phyloP scores from a whole-genome alignment of 2,113 vertebrate species.

The Lepus americanus region DNA sequence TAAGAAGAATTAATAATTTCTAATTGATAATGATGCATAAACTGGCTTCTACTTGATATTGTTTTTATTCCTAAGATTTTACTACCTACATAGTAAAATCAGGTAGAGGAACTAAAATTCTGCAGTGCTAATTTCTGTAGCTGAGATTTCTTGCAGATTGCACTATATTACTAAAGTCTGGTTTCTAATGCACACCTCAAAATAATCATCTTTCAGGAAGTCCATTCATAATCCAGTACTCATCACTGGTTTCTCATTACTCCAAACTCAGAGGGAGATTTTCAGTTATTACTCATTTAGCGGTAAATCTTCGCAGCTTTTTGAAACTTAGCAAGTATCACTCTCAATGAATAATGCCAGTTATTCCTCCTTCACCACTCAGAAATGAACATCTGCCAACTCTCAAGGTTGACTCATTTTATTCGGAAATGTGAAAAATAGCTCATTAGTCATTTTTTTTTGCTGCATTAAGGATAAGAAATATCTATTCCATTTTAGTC shows the following conservation, averaged over 20 bases:
- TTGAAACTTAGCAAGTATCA: constrained; percentile 22
- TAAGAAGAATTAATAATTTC: background rate
- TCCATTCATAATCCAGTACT: background rate
- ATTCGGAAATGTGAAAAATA: background rate
- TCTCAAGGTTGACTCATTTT: background rate
- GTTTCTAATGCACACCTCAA: background rate
- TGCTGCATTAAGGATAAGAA: background rate
- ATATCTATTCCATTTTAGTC: background rate
- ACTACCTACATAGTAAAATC: background rate
- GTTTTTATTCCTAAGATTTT: background rate
- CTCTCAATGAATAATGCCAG: background rate
- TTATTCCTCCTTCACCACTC: background rate
- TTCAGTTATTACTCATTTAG: background rate
- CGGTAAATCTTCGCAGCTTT: background rate
- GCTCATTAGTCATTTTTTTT: background rate
- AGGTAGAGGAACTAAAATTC: background rate
- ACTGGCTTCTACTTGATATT: background rate
- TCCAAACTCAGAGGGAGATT: background rate
- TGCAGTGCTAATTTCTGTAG: background rate
- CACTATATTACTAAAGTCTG: background rate
- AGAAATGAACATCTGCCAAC: background rate
- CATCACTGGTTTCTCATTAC: background rate
- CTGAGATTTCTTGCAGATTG: background rate
- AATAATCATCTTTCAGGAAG: background rate
- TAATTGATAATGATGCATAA: background rate